A percentile compares a stretch with the other conserved stretches of the same genome.
These are phyloP conservation scores for Ramphastos sulfuratus DNA, from an alignment of 2,113 vertebrate species.

Conservation along the genomic window DNA sequence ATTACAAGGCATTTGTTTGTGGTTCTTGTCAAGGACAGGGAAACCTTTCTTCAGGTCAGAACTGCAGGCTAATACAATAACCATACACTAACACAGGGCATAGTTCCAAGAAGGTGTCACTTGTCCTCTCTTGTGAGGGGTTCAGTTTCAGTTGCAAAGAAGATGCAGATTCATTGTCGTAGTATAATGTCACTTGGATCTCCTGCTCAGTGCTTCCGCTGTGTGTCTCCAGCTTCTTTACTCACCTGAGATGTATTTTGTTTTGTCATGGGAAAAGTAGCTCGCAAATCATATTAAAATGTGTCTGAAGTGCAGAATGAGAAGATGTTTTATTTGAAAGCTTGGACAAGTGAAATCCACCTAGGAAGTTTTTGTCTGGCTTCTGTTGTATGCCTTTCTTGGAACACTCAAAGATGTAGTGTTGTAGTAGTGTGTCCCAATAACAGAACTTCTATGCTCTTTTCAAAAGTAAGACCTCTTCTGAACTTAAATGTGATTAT, in stretches of 20 bases:
- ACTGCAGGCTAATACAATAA: neutral
- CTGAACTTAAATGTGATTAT: neutral
- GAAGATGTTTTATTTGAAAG: neutral
- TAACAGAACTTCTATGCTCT: neutral
- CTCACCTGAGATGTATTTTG: neutral
- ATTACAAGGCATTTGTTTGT: neutral
- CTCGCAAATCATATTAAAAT: neutral
- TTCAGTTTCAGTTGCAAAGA: neutral
- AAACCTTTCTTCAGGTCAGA: neutral
- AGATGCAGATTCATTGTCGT: neutral
- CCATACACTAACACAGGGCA: fast-evolving
- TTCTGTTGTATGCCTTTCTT: neutral
- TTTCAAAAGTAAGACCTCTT: neutral
- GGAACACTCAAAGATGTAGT: neutral
- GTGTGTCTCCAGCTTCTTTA: neutral
- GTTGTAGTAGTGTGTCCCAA: neutral
- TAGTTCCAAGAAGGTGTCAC: neutral
- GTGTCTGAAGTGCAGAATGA: neutral
- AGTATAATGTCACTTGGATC: neutral
- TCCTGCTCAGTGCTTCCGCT: neutral
- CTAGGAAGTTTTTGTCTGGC: neutral
- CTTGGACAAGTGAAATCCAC: neutral
- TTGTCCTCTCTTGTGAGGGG: neutral
- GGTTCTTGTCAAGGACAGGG: neutral
- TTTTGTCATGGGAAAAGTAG: neutral